These are phyloP conservation scores for Micromussa lordhowensis DNA, from an alignment of 92 coral and sea anemone species.

Conservation along the genomic window DNA sequence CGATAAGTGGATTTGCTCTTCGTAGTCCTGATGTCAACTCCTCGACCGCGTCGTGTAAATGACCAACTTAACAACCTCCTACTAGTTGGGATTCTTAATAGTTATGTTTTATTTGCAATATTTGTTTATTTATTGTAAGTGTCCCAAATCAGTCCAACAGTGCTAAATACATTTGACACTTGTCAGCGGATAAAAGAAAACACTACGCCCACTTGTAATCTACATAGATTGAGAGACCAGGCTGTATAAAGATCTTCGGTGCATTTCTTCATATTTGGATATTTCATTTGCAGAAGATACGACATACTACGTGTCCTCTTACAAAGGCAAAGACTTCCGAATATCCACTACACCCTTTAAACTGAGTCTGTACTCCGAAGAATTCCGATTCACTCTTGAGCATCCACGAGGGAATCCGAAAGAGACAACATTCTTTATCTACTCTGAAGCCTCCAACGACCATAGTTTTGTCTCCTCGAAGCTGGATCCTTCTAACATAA, in stretches of 20 bases:
- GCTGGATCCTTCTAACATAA: neutral
- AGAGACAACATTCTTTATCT: constrained; percentile 18
- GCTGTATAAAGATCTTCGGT: neutral
- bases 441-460: neutral
- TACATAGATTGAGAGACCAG: no score
- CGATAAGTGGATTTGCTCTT: no score
- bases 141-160: no score
- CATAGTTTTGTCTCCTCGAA: neutral
- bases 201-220: no score
- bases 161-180: no score
- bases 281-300: neutral
- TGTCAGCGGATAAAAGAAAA: no score
- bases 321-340: constrained; percentile 6
- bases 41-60: no score
- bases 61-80: no score
- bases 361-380: constrained; percentile 9
- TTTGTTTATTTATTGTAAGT: no score
- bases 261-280: neutral
- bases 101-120: no score
- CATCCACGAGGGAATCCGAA: constrained; percentile 26
- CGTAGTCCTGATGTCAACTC: no score
- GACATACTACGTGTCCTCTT: constrained; percentile 37
- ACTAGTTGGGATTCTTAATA: no score
- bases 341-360: constrained; percentile 18
- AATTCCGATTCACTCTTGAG: constrained; percentile 29